A percentile compares a stretch with the other conserved stretches of the same genome.
Conservation (phyloP, 1,140 invertebrate species). For the Platyscapa corneri region DNA sequence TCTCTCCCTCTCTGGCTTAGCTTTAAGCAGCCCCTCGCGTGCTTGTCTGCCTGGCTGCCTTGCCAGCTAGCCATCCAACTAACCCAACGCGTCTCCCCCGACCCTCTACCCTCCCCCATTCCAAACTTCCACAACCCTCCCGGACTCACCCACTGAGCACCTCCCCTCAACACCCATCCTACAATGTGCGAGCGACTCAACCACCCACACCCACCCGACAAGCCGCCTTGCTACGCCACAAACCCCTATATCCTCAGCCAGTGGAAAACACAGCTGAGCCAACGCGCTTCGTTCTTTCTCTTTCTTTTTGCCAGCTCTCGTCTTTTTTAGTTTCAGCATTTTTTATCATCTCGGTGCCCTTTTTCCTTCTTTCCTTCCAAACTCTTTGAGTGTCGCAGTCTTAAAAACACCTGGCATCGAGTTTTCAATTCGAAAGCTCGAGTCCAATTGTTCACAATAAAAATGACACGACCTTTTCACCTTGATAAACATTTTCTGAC, state of each 20-base stretch:
- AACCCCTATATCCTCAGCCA: constrained; percentile 61
- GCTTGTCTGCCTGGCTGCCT: constrained; percentile 59
- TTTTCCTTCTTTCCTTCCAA: background rate
- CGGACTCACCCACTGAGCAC: constrained; percentile 47
- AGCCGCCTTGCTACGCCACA: constrained; percentile 60
- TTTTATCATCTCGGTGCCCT: background rate
- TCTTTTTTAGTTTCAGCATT: constrained; percentile 26
- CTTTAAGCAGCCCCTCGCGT: constrained; percentile 69
- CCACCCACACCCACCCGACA: constrained; percentile 40
- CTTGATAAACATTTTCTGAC: background rate
- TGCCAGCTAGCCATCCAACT: constrained; percentile 63
- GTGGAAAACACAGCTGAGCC: constrained; percentile 72
- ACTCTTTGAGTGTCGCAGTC: background rate
- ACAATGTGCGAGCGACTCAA: constrained; percentile 59
- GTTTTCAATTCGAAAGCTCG: constrained; percentile 6
- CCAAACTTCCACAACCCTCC: constrained; percentile 3
- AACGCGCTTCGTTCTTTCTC: constrained; percentile 56
- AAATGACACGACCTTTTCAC: background rate
- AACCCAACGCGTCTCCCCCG: constrained; percentile 54
- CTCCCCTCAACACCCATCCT: constrained; percentile 52
- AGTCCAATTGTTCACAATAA: constrained; percentile 6
- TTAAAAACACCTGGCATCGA: constrained; percentile 25
- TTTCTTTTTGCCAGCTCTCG: constrained; percentile 14
- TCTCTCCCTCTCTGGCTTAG: constrained; percentile 65
- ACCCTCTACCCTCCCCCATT: background rate